Conservation (phyloP, 2,113 vertebrate species). For the Xiphophorus maculatus region DNA sequence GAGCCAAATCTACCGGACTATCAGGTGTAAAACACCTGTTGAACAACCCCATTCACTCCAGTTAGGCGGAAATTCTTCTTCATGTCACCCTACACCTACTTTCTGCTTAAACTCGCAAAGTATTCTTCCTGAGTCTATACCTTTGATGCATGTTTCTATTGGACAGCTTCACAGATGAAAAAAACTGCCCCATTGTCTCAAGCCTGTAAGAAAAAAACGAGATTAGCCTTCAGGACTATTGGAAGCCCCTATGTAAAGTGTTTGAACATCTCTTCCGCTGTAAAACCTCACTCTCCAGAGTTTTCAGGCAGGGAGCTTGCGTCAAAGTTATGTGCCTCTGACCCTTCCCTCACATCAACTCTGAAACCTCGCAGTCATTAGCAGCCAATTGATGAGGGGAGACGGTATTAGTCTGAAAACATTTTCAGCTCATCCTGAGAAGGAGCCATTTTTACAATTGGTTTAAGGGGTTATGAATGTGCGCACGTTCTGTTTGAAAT, state of each 20-base stretch:
- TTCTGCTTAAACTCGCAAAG: too few species aligned
- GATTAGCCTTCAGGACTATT: too few species aligned
- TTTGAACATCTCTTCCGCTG: constrained; percentile 32
- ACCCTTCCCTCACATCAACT: constrained; percentile 71
- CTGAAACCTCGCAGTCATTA: constrained; percentile 77
- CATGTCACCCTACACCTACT: too few species aligned
- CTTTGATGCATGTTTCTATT: too few species aligned
- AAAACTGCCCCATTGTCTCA: too few species aligned
- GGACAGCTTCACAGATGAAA: too few species aligned
- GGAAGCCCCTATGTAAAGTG: constrained; percentile 24
- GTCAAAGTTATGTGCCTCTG: constrained; percentile 63
- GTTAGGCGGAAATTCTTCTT: too few species aligned
- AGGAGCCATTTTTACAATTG: constrained; percentile 80
- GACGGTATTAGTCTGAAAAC: constrained; percentile 74
- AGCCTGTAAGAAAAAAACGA: too few species aligned
- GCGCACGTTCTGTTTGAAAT: constrained; percentile 73
- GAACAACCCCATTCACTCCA: too few species aligned
- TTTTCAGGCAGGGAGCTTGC: constrained; percentile 45
- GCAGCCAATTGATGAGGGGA: constrained; percentile 78
- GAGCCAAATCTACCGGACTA: too few species aligned
- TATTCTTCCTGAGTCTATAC: too few species aligned
- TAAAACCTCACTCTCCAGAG: constrained; percentile 41
- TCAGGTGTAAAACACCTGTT: too few species aligned
- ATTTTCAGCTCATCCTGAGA: constrained; percentile 76
- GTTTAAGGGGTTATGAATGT: constrained; percentile 79